phyloP scores from a whole-genome alignment of 2,113 vertebrate genomes.

The Syngnathus floridae region DNA sequence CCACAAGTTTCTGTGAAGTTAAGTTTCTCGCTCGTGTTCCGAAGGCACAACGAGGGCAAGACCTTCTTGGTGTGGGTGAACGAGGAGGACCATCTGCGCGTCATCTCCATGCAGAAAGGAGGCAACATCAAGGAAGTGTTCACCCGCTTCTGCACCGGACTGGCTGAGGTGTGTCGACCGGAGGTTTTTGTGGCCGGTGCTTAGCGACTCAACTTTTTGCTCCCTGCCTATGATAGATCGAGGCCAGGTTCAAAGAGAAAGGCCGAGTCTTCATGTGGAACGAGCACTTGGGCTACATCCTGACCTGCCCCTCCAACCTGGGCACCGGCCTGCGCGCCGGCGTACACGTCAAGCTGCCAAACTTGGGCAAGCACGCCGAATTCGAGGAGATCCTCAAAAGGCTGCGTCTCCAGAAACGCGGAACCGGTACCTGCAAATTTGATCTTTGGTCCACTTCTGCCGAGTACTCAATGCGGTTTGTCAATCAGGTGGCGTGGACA shows the following conservation, averaged over 20 bases:
- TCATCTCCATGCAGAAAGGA: conserved; percentile 7
- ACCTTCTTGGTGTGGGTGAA: conserved; percentile 9
- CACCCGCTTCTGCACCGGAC: conserved; percentile 7
- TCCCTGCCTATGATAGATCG: neutral
- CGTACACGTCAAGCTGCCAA: conserved; percentile 5
- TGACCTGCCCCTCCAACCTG: conserved; percentile 12
- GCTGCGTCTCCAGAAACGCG: conserved; percentile 8
- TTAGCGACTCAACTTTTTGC: too few relatives aligned
- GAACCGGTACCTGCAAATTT: neutral
- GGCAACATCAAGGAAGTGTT: conserved; percentile 7
- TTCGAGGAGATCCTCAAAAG: conserved; percentile 7
- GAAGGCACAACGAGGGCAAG: conserved; percentile 7
- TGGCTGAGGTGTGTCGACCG: neutral
- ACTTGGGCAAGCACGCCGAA: neutral
- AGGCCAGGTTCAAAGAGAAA: conserved; percentile 9
- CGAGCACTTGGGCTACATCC: conserved; percentile 8
- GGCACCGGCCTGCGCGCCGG: conserved; percentile 4
- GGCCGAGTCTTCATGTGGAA: conserved; percentile 7
- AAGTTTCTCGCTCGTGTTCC: neutral
- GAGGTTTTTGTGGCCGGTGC: neutral
- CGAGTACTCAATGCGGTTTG: neutral
- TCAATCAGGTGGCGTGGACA: conserved; percentile 8
- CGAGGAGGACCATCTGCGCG: conserved; percentile 9
- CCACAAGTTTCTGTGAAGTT: neutral
- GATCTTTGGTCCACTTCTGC: neutral